phyloP scores from a whole-genome alignment of 2,797 vertebrate genomes.

The Tauraco hartlaubi region DNA sequence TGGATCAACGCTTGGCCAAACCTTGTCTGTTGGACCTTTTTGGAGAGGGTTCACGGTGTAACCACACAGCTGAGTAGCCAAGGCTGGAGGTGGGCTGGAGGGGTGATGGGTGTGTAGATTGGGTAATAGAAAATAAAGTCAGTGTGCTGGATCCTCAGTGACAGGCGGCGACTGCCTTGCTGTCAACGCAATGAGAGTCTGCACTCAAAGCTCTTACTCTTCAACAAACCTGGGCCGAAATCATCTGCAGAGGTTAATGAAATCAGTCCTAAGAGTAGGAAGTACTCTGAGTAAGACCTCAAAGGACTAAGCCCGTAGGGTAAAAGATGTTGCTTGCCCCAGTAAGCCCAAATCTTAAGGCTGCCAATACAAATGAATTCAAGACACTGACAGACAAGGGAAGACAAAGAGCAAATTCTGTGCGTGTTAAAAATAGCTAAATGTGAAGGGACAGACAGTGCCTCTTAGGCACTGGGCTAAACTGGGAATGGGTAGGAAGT shows the following conservation, averaged over 20 bases:
- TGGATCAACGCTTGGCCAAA: not conserved
- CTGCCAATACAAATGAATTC: conserved; percentile 13
- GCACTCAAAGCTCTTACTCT: not conserved
- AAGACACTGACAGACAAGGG: conserved; percentile 15
- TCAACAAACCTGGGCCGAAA: not conserved
- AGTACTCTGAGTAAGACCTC: not conserved
- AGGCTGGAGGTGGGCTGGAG: not conserved
- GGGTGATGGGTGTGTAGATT: not conserved
- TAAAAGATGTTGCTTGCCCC: not conserved
- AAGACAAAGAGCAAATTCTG: conserved; percentile 15
- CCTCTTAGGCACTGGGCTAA: conserved; percentile 40
- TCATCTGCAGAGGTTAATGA: not conserved
- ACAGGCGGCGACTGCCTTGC: rapidly evolving
- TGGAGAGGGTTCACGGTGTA: not conserved
- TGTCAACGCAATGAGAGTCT: not conserved
- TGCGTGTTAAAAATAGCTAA: conserved; percentile 1
- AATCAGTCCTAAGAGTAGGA: not conserved
- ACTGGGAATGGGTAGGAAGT: conserved; percentile 53
- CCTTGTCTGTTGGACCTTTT: too few species aligned
- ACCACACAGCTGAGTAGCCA: not conserved
- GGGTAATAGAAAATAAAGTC: not conserved
- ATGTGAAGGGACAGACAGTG: conserved; percentile 24
- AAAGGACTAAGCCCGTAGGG: not conserved
- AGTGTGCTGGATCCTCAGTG: not conserved
- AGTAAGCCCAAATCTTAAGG: conserved; percentile 1